Conservation (phyloP, 2,888 invertebrate genomes). For the Athalia cordata region DNA sequence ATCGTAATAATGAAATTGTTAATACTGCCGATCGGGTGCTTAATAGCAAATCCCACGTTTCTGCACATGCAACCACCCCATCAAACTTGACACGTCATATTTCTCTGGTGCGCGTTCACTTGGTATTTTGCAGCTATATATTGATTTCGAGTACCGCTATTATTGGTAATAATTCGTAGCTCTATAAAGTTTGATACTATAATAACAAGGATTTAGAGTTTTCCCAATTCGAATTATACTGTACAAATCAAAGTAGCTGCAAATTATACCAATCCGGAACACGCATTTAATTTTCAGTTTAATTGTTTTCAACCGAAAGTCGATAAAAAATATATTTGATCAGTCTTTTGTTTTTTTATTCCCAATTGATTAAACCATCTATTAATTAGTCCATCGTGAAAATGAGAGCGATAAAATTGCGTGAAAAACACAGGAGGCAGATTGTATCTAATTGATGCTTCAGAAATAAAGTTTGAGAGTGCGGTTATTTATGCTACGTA, state of each 20-base stretch:
- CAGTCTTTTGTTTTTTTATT: not conserved
- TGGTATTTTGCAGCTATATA: not conserved
- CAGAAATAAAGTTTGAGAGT: not conserved
- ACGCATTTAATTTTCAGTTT: no score
- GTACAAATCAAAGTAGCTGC: no score
- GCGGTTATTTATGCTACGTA: not conserved
- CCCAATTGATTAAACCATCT: not conserved
- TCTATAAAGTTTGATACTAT: no score
- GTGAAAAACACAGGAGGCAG: not conserved
- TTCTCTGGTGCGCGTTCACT: not conserved
- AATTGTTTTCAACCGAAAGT: no score
- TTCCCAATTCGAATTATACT: no score
- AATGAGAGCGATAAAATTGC: conserved; percentile 3
- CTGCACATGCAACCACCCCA: conserved; percentile 3
- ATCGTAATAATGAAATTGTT: conserved; percentile 32
- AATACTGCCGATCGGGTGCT: conserved; percentile 8
- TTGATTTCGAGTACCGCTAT: not conserved
- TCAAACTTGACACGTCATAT: not conserved
- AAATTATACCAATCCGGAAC: no score
- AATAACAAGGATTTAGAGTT: no score
- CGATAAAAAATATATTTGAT: not conserved
- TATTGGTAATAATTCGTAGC: no score
- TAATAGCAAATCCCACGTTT: not conserved
- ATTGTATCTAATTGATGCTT: not conserved
- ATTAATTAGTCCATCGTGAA: conserved; percentile 8